phyloP scores from a whole-genome alignment of 2,113 vertebrate genomes.

The Pachypanchax playfairii region DNA sequence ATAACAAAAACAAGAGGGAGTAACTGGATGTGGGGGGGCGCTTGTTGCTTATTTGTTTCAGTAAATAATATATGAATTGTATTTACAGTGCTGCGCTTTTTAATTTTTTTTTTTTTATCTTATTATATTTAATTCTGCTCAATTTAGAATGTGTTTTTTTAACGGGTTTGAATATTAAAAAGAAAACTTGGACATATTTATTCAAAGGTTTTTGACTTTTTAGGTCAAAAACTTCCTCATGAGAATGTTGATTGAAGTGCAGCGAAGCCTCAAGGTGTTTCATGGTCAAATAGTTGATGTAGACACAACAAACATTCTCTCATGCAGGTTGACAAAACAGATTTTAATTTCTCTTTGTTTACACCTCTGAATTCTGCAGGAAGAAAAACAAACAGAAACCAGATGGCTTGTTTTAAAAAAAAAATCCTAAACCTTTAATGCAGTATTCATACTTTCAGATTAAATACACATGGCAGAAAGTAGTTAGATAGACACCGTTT shows the following conservation, averaged over 20 bases:
- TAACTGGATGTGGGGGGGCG: slow-evolving; percentile 1
- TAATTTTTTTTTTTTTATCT: neutral
- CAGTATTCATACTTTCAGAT: neutral
- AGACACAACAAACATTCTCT: slow-evolving; percentile 31
- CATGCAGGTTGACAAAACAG: slow-evolving; percentile 5
- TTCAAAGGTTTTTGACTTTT: slow-evolving; percentile 2
- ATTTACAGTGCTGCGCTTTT: neutral
- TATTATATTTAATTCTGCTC: neutral
- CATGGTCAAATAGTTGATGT: slow-evolving; percentile 29
- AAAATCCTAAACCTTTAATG: neutral
- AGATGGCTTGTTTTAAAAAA: neutral
- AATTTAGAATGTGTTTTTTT: neutral
- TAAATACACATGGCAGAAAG: no score
- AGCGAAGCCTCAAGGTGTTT: slow-evolving; percentile 32
- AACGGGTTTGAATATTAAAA: neutral
- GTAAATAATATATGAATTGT: no score
- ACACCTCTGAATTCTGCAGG: neutral
- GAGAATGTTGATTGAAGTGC: slow-evolving; percentile 9
- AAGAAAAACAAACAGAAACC: neutral
- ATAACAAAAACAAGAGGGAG: slow-evolving; percentile 38
- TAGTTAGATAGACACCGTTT: no score
- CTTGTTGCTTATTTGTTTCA: neutral
- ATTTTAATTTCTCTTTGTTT: slow-evolving; percentile 3
- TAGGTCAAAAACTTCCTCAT: slow-evolving; percentile 18
- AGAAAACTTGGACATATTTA: slow-evolving; percentile 1